phyloP scores from a whole-genome alignment of 2,888 invertebrate genomes.

The Synanthedon formicaeformis region DNA sequence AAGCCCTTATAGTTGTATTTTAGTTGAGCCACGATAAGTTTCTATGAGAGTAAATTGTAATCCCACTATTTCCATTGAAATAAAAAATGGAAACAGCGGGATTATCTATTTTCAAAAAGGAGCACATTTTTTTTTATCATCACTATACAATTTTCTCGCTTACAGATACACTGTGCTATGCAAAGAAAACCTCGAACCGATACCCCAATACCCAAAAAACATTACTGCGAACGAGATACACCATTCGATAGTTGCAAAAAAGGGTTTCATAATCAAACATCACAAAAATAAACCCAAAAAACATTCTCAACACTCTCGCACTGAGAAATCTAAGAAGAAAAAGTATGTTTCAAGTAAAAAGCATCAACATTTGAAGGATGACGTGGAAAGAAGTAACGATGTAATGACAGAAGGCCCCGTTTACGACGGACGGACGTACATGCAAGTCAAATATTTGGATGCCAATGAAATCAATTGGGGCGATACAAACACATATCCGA shows the following conservation, averaged over 20 bases:
- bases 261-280: conserved; percentile 45
- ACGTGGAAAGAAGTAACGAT: conserved; percentile 33
- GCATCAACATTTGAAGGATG: conserved; percentile 21
- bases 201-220: conserved; percentile 35
- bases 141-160: conserved; percentile 5
- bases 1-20: too few relatives aligned
- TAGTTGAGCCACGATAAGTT: too few relatives aligned
- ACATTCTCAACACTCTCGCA: conserved; percentile 26
- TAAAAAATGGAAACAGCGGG: too few relatives aligned
- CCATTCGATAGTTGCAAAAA: conserved; percentile 50
- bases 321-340: conserved; percentile 45
- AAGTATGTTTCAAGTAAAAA: conserved; percentile 35
- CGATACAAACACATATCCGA: conserved; percentile 71
- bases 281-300: conserved; percentile 43
- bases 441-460: conserved; percentile 61
- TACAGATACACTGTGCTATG: conserved; percentile 30
- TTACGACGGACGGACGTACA: conserved; percentile 55
- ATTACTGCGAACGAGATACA: conserved; percentile 37
- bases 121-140: background rate
- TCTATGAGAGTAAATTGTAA: too few relatives aligned
- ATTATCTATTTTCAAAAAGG: too few relatives aligned
- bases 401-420: conserved; percentile 34
- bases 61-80: too few relatives aligned
- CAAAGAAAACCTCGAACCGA: conserved; percentile 34
- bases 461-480: conserved; percentile 55